Percentiles rank a stretch among this genome's conserved stretches.
These are phyloP conservation scores for Caligus rogercresseyi DNA, from an alignment of 1,140 invertebrate species.

Conservation along the genomic window DNA sequence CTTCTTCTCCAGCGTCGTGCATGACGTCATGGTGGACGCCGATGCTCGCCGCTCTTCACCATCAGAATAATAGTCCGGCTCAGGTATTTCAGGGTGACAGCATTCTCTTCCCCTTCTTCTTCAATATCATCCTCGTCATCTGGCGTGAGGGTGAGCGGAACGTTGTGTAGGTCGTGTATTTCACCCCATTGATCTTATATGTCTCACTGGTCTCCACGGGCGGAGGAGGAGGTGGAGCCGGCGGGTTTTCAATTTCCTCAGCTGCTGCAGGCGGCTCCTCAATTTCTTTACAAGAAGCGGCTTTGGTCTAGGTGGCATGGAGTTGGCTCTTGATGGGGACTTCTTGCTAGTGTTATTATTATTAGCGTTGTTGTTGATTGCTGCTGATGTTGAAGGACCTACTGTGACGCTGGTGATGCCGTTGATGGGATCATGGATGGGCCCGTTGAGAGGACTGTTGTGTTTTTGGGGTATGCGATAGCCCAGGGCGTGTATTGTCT, in stretches of 20 bases:
- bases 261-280: neutral
- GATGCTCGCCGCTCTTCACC: conserved; percentile 19
- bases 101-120: too few species aligned
- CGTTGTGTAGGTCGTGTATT: conserved; percentile 19
- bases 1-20: conserved; percentile 19
- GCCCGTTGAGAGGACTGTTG: neutral
- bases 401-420: neutral
- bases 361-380: too few species aligned
- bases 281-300: conserved; percentile 1
- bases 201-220: neutral
- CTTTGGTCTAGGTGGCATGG: conserved; percentile 16
- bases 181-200: conserved; percentile 14
- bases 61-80: conserved; percentile 60
- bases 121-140: conserved; percentile 13
- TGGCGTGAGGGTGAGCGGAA: conserved; percentile 17
- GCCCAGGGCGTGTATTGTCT: conserved; percentile 58
- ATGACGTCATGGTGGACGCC: too few species aligned
- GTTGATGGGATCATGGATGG: neutral
- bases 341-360: neutral
- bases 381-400: too few species aligned
- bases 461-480: conserved; percentile 30
- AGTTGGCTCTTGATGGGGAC: conserved; percentile 15
- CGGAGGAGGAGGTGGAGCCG: neutral
- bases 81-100: conserved; percentile 63
- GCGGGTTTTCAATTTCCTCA: too few species aligned